Evolutionary conservation across 1,140 invertebrate genomes (phyloP), one percentile per base, ranked within the genome.

Genomic region (Nymphalis io): DNA sequence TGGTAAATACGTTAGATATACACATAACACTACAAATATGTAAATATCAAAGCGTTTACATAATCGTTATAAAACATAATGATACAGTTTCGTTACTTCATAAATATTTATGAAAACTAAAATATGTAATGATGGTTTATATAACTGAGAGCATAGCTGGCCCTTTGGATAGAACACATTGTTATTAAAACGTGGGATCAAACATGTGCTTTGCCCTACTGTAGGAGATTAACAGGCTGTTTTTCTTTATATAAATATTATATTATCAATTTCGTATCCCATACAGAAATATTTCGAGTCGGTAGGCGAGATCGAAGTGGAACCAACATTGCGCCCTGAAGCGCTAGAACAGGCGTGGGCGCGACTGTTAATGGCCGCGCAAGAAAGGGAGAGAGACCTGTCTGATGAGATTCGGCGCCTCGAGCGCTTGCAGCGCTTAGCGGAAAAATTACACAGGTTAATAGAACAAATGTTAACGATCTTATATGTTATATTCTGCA

Each of bases 301-400:
- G 12, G 94, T 97, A 16, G 96, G 96, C 60, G 96, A 97, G 86
- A 94, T 98, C 68, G 96, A 98, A 81, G 94, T 99, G 64, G 97
- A 98, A 82, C 95, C 96, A 0, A 97, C 98, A 73, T 92, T 99
- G 0, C 95, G 97, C 61, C 96, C 97, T 4, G 97, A 99, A 66
- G 94, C 95, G 61, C 94, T 99, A 57, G 98, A 99, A 73, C 95
- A 97, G 80, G 95, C 96, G 70, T 99, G 98, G 98, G 95, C 96
- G 83, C 93, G 96, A 63, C 93, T 99, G 79, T 95, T 98, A 89
- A 95, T 95, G 82, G 93, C 96, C 1, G 95, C 97, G 84, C 95
- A 98, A 90, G 98, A 99, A 86, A 93, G 97, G 57, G 98, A 99
- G 80, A 94, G 96, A 42, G 95, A 97, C 13, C 95, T 99, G 51